phyloP scores from a whole-genome alignment of 2,888 invertebrate species.

The Drosophila paucipuncta region DNA sequence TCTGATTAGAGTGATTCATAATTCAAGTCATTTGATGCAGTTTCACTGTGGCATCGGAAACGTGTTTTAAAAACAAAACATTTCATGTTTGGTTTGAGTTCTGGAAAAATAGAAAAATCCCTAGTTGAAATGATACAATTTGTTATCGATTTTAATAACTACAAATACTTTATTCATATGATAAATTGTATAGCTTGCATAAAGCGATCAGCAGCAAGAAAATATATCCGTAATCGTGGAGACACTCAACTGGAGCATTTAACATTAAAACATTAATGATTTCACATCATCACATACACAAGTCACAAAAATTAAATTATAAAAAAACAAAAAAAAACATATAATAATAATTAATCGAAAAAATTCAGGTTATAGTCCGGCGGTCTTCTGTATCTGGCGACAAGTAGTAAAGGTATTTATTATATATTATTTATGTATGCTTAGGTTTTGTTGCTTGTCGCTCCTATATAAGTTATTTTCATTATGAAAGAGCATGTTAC shows the following conservation, averaged over 20 bases:
- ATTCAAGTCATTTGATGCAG: background rate
- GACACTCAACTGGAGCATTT: slow-evolving; percentile 44
- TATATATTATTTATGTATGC: slow-evolving; percentile 3
- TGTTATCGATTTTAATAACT: slow-evolving; percentile 60
- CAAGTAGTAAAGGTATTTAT: slow-evolving; percentile 2
- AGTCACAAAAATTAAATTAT: slow-evolving; percentile 18
- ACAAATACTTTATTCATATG: slow-evolving; percentile 75
- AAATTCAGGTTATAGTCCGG: slow-evolving; percentile 14
- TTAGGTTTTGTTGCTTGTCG: slow-evolving; percentile 9
- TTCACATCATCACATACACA: slow-evolving; percentile 16
- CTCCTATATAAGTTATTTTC: slow-evolving; percentile 25
- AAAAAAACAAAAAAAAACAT: slow-evolving; percentile 3
- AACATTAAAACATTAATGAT: slow-evolving; percentile 30
- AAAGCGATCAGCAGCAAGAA: slow-evolving; percentile 45
- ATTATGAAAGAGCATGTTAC: slow-evolving; percentile 61
- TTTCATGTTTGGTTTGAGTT: background rate
- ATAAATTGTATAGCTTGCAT: slow-evolving; percentile 68
- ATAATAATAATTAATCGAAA: slow-evolving; percentile 2
- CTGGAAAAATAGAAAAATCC: background rate
- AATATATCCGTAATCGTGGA: slow-evolving; percentile 38
- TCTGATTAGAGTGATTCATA: background rate
- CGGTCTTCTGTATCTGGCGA: slow-evolving; percentile 7
- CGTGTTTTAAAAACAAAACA: background rate
- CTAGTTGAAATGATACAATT: background rate
- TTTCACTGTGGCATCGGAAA: background rate